Percentiles rank a stretch among this genome's conserved stretches.
Conservation (phyloP, 2,888 invertebrate species). For the Ochropleura plecta region DNA sequence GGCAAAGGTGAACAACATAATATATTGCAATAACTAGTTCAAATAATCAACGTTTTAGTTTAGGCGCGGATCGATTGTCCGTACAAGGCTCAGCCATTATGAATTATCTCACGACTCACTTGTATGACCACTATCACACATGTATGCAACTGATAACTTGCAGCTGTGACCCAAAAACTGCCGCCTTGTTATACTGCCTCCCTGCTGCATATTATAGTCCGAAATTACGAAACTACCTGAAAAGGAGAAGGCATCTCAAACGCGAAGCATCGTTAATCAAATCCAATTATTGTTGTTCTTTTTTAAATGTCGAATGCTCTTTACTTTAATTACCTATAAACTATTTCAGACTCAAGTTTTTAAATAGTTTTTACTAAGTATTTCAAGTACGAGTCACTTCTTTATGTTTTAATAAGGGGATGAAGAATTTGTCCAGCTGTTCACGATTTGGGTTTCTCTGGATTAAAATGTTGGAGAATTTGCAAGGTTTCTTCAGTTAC, state of each 20-base stretch:
- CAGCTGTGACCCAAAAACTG: slow-evolving; percentile 89
- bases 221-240: slow-evolving; percentile 59
- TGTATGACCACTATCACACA: slow-evolving; percentile 78
- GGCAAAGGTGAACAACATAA: slow-evolving; percentile 41
- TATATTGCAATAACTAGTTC: slow-evolving; percentile 38
- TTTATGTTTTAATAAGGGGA: neutral
- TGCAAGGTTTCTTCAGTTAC: neutral
- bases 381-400: slow-evolving; percentile 4
- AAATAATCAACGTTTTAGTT: slow-evolving; percentile 42
- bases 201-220: slow-evolving; percentile 52
- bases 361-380: slow-evolving; percentile 5
- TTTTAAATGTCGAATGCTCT: slow-evolving; percentile 1
- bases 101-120: slow-evolving; percentile 73
- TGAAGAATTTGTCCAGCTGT: slow-evolving; percentile 3
- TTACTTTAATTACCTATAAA: slow-evolving; percentile 10
- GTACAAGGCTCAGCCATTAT: slow-evolving; percentile 77
- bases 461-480: neutral
- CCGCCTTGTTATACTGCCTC: slow-evolving; percentile 69
- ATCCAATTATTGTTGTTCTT: slow-evolving; percentile 23
- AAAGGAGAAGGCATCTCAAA: slow-evolving; percentile 61
- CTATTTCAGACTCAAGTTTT: slow-evolving; percentile 6
- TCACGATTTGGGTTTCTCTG: neutral
- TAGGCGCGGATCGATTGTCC: slow-evolving; percentile 60
- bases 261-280: slow-evolving; percentile 24
- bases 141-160: slow-evolving; percentile 79